Conservation (phyloP, 2,888 invertebrate genomes). For the Acanthopleura granulata region DNA sequence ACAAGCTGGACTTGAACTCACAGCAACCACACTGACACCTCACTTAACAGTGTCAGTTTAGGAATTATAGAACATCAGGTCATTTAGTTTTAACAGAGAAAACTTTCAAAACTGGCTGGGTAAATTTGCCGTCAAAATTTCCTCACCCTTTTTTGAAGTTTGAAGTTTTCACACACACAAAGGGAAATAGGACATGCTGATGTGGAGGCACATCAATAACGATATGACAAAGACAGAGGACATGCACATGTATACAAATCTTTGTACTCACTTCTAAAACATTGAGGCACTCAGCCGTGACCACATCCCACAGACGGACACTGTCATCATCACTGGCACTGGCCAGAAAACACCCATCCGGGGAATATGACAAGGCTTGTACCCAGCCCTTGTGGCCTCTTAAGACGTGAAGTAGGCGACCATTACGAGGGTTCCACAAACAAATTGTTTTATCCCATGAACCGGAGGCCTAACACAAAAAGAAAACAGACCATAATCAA, state of each 20-base stretch:
- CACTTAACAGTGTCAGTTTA: too few relatives aligned
- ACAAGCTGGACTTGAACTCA: too few relatives aligned
- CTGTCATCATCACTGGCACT: conserved; percentile 65
- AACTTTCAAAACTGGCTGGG: too few relatives aligned
- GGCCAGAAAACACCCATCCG: conserved; percentile 61
- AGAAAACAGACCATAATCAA: background rate
- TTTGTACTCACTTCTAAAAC: conserved; percentile 53
- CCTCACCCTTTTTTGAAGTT: too few relatives aligned
- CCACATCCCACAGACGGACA: conserved; percentile 65
- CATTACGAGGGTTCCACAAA: conserved; percentile 64
- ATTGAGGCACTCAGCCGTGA: conserved; percentile 60
- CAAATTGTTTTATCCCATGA: conserved; percentile 67
- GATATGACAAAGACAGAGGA: too few relatives aligned
- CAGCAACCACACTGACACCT: too few relatives aligned
- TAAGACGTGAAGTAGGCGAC: conserved; percentile 45
- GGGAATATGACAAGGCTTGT: conserved; percentile 64
- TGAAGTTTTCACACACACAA: too few relatives aligned
- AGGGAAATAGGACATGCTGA: too few relatives aligned
- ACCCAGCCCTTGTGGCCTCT: conserved; percentile 65
- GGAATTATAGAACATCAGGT: too few relatives aligned
- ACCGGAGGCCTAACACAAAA: conserved; percentile 58
- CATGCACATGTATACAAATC: background rate
- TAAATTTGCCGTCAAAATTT: too few relatives aligned
- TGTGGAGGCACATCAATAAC: too few relatives aligned
- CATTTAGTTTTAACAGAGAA: too few relatives aligned